These are phyloP conservation scores for Cichladusa arquata DNA, from an alignment of 2,113 vertebrate genomes.

Conservation along the genomic window DNA sequence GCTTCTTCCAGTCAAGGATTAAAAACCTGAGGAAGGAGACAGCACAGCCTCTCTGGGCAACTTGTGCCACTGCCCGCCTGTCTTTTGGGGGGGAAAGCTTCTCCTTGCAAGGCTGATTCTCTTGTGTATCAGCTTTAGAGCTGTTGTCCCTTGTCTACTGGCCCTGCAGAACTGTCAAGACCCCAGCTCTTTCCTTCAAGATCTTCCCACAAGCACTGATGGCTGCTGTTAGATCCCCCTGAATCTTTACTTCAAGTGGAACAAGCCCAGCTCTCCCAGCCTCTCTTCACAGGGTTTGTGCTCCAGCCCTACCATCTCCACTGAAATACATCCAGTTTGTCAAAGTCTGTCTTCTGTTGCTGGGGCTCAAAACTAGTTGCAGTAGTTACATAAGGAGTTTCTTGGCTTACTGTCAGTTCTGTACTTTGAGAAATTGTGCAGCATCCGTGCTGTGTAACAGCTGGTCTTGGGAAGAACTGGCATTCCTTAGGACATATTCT, in stretches of 20 bases:
- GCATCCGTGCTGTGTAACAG: not conserved
- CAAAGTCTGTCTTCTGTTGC: not conserved
- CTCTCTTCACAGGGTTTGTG: not conserved
- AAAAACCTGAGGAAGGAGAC: not conserved
- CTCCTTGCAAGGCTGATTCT: not conserved
- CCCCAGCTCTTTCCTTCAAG: not conserved
- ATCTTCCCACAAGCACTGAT: not conserved
- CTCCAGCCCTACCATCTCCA: not conserved
- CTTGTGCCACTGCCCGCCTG: not conserved
- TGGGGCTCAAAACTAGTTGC: not conserved
- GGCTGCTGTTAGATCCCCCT: not conserved
- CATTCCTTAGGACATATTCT: not conserved
- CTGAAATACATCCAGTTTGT: not conserved
- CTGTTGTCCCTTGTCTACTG: not conserved
- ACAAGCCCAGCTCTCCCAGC: not conserved
- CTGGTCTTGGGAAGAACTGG: not conserved
- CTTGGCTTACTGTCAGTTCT: not conserved
- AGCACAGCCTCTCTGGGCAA: not conserved
- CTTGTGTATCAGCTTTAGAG: not conserved
- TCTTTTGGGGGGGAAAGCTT: not conserved
- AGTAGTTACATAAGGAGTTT: not conserved
- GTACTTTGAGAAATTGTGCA: not conserved
- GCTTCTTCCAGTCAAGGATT: not conserved
- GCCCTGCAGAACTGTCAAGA: not conserved
- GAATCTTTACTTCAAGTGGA: not conserved